Conservation (phyloP, 2,113 vertebrate species). For the Dasyurus viverrinus region DNA sequence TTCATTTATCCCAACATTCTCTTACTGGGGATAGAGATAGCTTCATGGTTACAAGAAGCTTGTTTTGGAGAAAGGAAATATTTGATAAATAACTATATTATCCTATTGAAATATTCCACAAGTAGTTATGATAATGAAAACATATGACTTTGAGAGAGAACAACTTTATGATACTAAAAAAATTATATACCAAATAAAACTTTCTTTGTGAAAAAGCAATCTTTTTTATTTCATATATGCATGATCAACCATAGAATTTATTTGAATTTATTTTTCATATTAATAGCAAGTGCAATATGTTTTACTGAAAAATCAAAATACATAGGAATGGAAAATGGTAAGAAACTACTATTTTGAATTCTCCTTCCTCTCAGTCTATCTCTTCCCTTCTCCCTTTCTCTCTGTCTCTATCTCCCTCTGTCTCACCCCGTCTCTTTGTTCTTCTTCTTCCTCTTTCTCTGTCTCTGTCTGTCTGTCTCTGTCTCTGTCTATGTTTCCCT, state of each 20-base stretch:
- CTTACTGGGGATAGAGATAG: neutral
- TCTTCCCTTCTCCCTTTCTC: too few species aligned
- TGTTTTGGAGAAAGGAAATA: neutral
- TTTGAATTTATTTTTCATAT: neutral
- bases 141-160: neutral
- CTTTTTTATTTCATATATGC: neutral
- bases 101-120: too few species aligned
- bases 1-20: conserved; percentile 2
- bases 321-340: neutral
- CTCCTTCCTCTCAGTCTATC: too few species aligned
- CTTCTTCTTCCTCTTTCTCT: too few species aligned
- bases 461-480: too few species aligned
- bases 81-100: neutral
- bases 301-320: neutral
- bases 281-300: neutral
- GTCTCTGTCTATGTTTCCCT: too few species aligned
- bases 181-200: too few species aligned
- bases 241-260: neutral
- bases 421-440: too few species aligned
- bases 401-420: too few species aligned
- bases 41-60: neutral
- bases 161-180: neutral
- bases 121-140: neutral
- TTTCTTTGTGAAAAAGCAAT: too few species aligned
- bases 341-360: neutral